Conservation (phyloP, 2,797 vertebrate genomes). For the Hafferia zeledoni region DNA sequence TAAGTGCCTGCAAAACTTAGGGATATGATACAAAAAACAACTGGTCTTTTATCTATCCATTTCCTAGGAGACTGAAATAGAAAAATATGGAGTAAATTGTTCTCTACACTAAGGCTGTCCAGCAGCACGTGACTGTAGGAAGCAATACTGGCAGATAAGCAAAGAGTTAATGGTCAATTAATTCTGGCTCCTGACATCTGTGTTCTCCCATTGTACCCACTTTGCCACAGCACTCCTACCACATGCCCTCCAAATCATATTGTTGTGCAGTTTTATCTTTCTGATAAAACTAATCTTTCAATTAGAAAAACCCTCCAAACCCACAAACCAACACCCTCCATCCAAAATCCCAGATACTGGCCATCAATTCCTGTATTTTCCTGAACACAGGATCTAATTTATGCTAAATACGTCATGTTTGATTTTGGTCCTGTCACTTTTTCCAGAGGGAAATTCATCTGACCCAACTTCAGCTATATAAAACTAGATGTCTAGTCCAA, state of each 20-base stretch:
- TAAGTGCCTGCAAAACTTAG: background rate
- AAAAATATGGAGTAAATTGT: background rate
- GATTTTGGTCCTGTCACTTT: slow-evolving; percentile 22
- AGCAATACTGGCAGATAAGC: background rate
- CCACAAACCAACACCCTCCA: background rate
- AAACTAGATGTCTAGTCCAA: background rate
- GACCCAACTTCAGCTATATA: background rate
- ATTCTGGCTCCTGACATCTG: background rate
- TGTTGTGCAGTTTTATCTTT: background rate
- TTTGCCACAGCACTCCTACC: background rate
- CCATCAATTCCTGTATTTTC: background rate
- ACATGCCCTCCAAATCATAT: background rate
- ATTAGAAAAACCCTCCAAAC: background rate
- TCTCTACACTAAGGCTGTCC: background rate
- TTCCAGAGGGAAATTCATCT: slow-evolving; percentile 32
- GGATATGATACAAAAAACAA: background rate
- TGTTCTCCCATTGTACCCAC: background rate
- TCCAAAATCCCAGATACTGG: background rate
- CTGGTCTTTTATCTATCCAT: background rate
- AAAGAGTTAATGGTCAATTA: background rate
- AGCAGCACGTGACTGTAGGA: background rate
- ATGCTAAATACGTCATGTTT: background rate
- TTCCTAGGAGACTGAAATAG: background rate
- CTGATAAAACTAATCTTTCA: background rate
- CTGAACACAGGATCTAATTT: background rate